phyloP scores from a whole-genome alignment of 1,140 invertebrate species.

The Drosophila prosaltans region DNA sequence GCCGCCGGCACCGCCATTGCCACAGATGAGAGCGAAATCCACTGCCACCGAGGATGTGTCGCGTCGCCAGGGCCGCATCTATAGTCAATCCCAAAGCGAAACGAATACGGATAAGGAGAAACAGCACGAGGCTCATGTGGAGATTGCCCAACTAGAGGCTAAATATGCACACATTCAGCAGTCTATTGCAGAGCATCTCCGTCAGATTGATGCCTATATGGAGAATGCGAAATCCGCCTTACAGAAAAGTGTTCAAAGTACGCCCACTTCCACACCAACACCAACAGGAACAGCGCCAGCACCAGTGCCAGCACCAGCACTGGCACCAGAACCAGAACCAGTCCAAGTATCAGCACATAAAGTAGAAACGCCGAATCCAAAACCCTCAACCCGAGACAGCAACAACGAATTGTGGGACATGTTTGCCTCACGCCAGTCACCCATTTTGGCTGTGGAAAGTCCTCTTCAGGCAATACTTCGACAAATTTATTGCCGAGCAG shows the following conservation, averaged over 20 bases:
- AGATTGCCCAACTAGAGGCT: constrained; percentile 74
- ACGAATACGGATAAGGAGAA: constrained; percentile 24
- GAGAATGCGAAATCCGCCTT: constrained; percentile 74
- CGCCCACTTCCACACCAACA: constrained; percentile 20
- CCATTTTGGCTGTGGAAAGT: constrained; percentile 65
- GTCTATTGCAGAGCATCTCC: constrained; percentile 78
- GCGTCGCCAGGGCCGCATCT: constrained; percentile 57
- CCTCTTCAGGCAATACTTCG: constrained; percentile 70
- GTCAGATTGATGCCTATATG: constrained; percentile 79
- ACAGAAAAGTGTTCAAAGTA: constrained; percentile 58
- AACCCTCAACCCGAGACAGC: neutral
- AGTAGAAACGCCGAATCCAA: neutral
- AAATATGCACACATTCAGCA: constrained; percentile 79
- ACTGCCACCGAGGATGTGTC: constrained; percentile 21
- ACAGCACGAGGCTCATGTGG: constrained; percentile 62
- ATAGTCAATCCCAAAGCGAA: neutral
- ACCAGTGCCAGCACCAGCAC: neutral
- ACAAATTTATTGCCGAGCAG: constrained; percentile 68
- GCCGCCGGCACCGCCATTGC: constrained; percentile 24
- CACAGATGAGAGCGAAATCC: constrained; percentile 41
- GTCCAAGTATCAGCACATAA: too few relatives aligned
- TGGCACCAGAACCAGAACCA: neutral
- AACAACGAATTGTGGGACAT: constrained; percentile 62
- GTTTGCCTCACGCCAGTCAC: constrained; percentile 61
- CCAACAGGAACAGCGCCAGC: constrained; percentile 16